Conservation (phyloP, 92 coral and sea anemone species). For the Porites cylindrica region DNA sequence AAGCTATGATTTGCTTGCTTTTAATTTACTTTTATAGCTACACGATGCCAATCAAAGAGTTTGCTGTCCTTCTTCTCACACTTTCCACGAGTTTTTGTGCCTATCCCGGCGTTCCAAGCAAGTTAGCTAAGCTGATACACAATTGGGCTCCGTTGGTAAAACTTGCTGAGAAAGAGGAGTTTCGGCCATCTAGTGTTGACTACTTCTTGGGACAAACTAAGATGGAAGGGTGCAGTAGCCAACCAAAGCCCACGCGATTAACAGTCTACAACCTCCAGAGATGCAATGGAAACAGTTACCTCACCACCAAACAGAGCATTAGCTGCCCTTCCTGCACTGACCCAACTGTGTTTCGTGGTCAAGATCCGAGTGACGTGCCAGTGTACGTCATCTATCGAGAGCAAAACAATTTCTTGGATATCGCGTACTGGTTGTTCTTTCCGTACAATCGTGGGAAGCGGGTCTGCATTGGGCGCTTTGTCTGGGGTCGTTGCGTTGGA, state of each 20-base stretch:
- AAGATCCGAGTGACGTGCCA: slow-evolving; percentile 4
- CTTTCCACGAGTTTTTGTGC: background rate
- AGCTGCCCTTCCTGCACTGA: background rate
- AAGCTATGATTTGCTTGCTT: background rate
- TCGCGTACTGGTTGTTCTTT: slow-evolving; percentile 56
- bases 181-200: background rate
- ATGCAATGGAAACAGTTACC: background rate
- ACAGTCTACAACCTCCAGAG: background rate
- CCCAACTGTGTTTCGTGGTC: slow-evolving; percentile 25
- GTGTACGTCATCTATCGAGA: slow-evolving; percentile 22
- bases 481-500: background rate
- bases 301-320: background rate
- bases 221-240: background rate
- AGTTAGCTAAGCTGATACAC: background rate
- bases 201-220: background rate
- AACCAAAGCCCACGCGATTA: too few species aligned
- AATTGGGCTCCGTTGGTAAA: slow-evolving; percentile 36
- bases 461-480: slow-evolving; percentile 27
- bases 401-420: slow-evolving; percentile 13
- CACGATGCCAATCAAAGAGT: background rate
- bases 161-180: background rate
- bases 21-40: background rate
- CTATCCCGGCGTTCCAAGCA: slow-evolving; percentile 1
- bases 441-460: slow-evolving; percentile 60
- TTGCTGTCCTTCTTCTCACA: slow-evolving; percentile 6